phyloP scores from a whole-genome alignment of 2,888 invertebrate genomes.

The Eristalis pertinax region DNA sequence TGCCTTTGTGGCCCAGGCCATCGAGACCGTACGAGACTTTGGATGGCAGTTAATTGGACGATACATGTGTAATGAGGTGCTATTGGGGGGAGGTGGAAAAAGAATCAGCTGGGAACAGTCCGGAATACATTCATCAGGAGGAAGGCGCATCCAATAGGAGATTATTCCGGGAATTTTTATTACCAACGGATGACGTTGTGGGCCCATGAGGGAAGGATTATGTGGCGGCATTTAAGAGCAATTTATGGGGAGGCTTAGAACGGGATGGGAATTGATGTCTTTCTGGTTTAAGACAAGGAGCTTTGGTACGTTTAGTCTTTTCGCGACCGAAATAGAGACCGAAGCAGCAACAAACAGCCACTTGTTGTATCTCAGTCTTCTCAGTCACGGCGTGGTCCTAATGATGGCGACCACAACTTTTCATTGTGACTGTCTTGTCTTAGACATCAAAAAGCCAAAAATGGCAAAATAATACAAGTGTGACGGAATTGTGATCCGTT shows the following conservation, averaged over 20 bases:
- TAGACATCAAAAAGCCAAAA: too few species aligned
- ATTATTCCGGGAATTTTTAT: neutral
- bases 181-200: neutral
- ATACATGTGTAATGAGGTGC: neutral
- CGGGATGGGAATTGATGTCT: neutral
- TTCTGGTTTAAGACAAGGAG: too few species aligned
- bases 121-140: neutral
- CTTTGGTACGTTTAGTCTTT: too few species aligned
- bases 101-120: neutral
- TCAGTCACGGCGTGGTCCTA: too few species aligned
- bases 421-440: too few species aligned
- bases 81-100: neutral
- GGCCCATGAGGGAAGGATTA: neutral
- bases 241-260: neutral
- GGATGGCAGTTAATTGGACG: conserved; percentile 33
- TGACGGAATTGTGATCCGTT: too few species aligned
- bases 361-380: too few species aligned
- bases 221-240: neutral
- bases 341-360: too few species aligned
- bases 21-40: neutral
- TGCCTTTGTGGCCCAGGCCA: neutral
- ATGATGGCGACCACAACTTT: too few species aligned
- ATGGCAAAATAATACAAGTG: too few species aligned
- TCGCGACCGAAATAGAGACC: too few species aligned
- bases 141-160: neutral